Percentiles rank a stretch among this genome's conserved stretches.
phyloP scores from a whole-genome alignment of 1,140 invertebrate genomes.

The Leptinotarsa defecta region DNA sequence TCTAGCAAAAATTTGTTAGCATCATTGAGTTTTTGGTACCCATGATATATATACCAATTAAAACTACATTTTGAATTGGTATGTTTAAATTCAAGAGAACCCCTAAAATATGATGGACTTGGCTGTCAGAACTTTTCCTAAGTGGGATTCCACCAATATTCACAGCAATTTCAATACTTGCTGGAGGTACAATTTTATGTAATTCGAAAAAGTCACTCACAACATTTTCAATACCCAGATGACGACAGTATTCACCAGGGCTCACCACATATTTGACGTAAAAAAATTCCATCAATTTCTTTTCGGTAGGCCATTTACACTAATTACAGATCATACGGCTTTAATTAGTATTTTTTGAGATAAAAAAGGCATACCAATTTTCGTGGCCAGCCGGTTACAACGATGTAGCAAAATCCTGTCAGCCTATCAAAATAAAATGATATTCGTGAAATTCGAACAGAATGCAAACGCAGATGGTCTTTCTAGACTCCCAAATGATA shows the following conservation, averaged over 20 bases:
- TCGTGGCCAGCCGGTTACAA: no score
- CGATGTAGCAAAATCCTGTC: no score
- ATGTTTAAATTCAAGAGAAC: not conserved
- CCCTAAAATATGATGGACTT: conserved; percentile 16
- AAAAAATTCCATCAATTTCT: no score
- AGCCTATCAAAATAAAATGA: no score
- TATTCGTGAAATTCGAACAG: no score
- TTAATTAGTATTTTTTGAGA: not conserved
- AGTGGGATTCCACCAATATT: conserved; percentile 28
- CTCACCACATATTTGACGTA: not conserved
- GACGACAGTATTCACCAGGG: not conserved
- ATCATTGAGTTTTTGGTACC: conserved; percentile 19
- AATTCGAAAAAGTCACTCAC: not conserved
- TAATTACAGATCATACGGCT: no score
- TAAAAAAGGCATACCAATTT: no score
- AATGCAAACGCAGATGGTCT: no score
- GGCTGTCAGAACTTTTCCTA: not conserved
- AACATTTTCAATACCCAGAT: not conserved
- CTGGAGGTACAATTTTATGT: not conserved
- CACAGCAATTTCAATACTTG: conserved; percentile 5
- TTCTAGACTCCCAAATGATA: no score
- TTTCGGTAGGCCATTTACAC: no score
- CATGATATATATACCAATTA: conserved; percentile 17
- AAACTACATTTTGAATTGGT: not conserved
- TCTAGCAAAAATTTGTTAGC: conserved; percentile 18